phyloP scores from a whole-genome alignment of 1,140 invertebrate species.

The Drosophila saltans region DNA sequence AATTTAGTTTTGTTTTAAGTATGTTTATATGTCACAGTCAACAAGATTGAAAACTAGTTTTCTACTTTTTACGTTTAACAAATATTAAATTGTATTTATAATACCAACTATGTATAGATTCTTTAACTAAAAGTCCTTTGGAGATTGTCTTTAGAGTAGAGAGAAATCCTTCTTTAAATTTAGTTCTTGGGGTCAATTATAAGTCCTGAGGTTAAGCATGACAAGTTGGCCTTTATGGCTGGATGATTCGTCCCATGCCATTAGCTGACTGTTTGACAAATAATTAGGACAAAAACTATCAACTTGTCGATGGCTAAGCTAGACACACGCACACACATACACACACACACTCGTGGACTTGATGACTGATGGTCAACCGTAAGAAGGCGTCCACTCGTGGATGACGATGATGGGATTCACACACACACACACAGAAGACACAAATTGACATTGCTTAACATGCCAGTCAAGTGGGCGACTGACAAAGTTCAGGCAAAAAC shows the following conservation, averaged over 20 bases:
- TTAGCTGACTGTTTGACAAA: slow-evolving; percentile 74
- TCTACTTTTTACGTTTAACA: too few species aligned
- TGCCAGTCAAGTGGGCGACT: slow-evolving; percentile 71
- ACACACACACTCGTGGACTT: slow-evolving; percentile 25
- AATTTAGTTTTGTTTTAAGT: too few species aligned
- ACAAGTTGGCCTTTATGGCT: slow-evolving; percentile 1
- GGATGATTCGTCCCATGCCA: slow-evolving; percentile 62
- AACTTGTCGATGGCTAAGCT: slow-evolving; percentile 41
- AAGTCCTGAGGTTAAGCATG: not conserved
- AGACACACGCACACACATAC: slow-evolving; percentile 19
- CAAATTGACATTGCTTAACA: slow-evolving; percentile 76
- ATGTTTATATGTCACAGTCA: too few species aligned
- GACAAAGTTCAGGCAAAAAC: slow-evolving; percentile 66
- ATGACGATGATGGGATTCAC: slow-evolving; percentile 39
- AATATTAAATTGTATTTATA: too few species aligned
- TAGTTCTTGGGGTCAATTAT: not conserved
- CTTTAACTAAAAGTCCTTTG: too few species aligned
- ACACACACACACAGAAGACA: slow-evolving; percentile 31
- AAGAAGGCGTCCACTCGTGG: slow-evolving; percentile 49
- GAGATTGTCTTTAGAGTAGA: too few species aligned
- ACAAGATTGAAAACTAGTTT: too few species aligned
- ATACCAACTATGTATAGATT: too few species aligned
- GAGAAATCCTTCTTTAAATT: not conserved
- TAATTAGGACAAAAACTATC: slow-evolving; percentile 75
- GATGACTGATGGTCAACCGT: slow-evolving; percentile 54